These are phyloP conservation scores for Danionella dracula DNA, from an alignment of 2,797 vertebrate genomes.

Conservation along the genomic window DNA sequence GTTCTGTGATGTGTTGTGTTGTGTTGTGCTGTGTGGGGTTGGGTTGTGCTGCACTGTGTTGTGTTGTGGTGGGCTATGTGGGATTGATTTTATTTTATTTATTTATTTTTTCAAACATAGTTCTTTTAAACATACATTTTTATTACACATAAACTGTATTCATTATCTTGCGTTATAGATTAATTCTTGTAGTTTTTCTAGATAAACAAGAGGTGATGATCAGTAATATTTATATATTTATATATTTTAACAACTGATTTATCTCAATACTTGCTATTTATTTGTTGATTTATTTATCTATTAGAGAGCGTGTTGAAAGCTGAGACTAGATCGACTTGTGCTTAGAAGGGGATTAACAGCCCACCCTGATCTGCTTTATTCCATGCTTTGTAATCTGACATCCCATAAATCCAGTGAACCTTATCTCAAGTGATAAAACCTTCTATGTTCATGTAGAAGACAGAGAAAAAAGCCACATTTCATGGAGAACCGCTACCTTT, in stretches of 20 bases:
- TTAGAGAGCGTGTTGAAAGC: not conserved
- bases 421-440: constrained; percentile 6
- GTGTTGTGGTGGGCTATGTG: too few relatives aligned
- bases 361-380: not conserved
- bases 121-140: too few relatives aligned
- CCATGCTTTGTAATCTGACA: constrained; percentile 5
- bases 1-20: too few relatives aligned
- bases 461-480: constrained; percentile 55
- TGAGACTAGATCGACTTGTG: not conserved
- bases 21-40: too few relatives aligned
- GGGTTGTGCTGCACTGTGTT: too few relatives aligned
- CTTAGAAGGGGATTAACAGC: not conserved
- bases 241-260: not conserved
- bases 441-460: constrained; percentile 30
- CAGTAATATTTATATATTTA: not conserved
- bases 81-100: too few relatives aligned
- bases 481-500: constrained; percentile 25
- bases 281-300: not conserved
- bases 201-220: too few relatives aligned
- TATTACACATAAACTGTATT: too few relatives aligned
- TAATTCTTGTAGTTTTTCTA: not conserved
- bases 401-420: constrained; percentile 2
- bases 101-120: too few relatives aligned
- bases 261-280: not conserved
- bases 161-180: too few relatives aligned